Evolutionary conservation across 2,888 invertebrate genomes (phyloP).

Genomic region (Phlogophora meticulosa): DNA sequence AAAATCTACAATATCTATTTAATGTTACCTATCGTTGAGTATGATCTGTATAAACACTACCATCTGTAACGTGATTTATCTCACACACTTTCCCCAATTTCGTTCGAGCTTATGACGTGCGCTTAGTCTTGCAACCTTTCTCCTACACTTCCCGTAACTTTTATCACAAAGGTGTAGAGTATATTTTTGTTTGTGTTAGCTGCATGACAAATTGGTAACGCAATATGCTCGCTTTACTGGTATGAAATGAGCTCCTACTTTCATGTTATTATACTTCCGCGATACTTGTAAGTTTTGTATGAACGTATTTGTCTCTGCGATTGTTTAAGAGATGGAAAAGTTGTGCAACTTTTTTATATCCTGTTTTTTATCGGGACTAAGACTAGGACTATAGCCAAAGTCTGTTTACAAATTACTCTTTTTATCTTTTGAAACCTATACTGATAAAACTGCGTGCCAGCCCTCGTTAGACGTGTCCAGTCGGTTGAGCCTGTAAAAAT

Average conservation of each 20-base stretch:
- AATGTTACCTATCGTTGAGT: constrained; percentile 6
- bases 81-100: constrained; percentile 80
- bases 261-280: constrained; percentile 41
- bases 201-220: constrained; percentile 11
- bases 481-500: too few relatives aligned
- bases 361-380: too few relatives aligned
- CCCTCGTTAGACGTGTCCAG: too few relatives aligned
- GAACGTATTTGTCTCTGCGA: constrained; percentile 13
- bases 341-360: neutral
- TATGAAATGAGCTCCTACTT: constrained; percentile 61
- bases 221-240: constrained; percentile 66
- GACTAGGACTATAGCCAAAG: too few relatives aligned
- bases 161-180: constrained; percentile 21
- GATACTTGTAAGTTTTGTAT: constrained; percentile 30
- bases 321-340: neutral
- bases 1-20: neutral
- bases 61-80: constrained; percentile 76
- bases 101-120: constrained; percentile 75
- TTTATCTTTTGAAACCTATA: too few relatives aligned
- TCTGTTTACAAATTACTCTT: too few relatives aligned
- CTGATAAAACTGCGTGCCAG: too few relatives aligned
- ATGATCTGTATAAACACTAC: constrained; percentile 62
- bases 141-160: constrained; percentile 24
- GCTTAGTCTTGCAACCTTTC: constrained; percentile 63
- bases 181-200: constrained; percentile 2